Base-by-base conservation (phyloP, 92 coral and sea anemone genomes). In the Epizoanthus rinbou region DNA sequence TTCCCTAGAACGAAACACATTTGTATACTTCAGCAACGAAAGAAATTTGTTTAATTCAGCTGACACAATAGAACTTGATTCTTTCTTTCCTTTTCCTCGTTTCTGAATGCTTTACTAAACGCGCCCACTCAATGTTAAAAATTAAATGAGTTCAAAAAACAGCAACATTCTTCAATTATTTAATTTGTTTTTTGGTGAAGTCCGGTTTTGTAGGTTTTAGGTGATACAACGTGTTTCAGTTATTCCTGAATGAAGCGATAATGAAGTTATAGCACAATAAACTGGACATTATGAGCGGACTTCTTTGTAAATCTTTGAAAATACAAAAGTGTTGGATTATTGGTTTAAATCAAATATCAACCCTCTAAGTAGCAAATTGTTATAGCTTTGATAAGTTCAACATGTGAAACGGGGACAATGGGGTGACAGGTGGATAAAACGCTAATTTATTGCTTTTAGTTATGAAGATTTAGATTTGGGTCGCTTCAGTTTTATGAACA, bases 351-450 rank as follows among this genome's bases (percentile, higher is more conserved):
- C 69, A 39, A 78, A 62, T 39, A 62, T 21, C 53, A 21, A 39
- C 57, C 59, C 64, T 63, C 71, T 43, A 78, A 62, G 82, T 78
- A 60, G 72, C 58, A 78, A 78, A 78, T 78, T 78, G 71, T 78
- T 78, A 78, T 60, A 78, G 82, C 82, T 41, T 78, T 75, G 15
- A 39, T 75, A 56, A 57, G n/a, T 53, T 73, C 57, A 60, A 76
- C 82, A 78, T 78, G 69, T 62, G 82, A 78, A 78, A 37, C 39
- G 21, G 18, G 59, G 64, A 78, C 82, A 78, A 78, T 37, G 69
- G 57, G 3, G 2, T 78, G 71, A 62, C 82, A 78, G 82, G 82
- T 78, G 82, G 82, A 56, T 17, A 5, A 15, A 3, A 37, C 25
- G n/a, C 41, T 78, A 78, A 78, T 41, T 78, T 78, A 78, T 78